These are phyloP conservation scores for Cerceris rybyensis DNA, from an alignment of 2,888 invertebrate genomes.

Conservation along the genomic window DNA sequence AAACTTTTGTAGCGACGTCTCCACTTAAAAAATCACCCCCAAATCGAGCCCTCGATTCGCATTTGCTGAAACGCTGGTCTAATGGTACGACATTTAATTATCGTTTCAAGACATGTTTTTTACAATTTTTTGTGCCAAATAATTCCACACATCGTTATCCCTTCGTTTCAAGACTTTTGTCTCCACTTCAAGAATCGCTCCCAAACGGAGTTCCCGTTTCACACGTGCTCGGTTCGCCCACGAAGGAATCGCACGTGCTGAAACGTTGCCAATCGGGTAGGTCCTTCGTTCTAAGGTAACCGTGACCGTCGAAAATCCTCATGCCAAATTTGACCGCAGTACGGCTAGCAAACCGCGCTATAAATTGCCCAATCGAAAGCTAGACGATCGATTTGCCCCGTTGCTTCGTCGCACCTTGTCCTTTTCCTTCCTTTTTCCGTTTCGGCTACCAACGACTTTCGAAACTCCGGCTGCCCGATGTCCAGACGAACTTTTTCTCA, in stretches of 20 bases:
- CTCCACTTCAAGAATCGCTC: slow-evolving; percentile 5
- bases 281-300: slow-evolving; percentile 49
- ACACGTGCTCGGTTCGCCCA: slow-evolving; percentile 13
- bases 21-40: too few relatives aligned
- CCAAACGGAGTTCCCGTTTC: not conserved
- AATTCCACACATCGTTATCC: too few relatives aligned
- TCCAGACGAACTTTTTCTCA: not conserved
- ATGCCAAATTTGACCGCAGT: slow-evolving; percentile 58
- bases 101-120: too few relatives aligned
- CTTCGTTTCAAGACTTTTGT: too few relatives aligned
- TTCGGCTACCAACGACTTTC: slow-evolving; percentile 1
- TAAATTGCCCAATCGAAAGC: slow-evolving; percentile 46
- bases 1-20: too few relatives aligned
- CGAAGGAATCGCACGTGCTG: slow-evolving; percentile 40
- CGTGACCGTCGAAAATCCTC: slow-evolving; percentile 4
- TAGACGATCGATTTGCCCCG: slow-evolving; percentile 1
- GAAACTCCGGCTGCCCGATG: not conserved
- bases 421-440: not conserved
- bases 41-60: too few relatives aligned
- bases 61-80: too few relatives aligned
- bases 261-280: slow-evolving; percentile 64
- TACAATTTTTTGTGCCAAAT: too few relatives aligned
- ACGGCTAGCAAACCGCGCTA: slow-evolving; percentile 17
- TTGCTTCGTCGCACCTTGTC: not conserved
- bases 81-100: too few relatives aligned